Evolutionary conservation across 2,113 vertebrate genomes (phyloP), one percentile per base, ranked within the genome.

Genomic region (Platysteira castanea): DNA sequence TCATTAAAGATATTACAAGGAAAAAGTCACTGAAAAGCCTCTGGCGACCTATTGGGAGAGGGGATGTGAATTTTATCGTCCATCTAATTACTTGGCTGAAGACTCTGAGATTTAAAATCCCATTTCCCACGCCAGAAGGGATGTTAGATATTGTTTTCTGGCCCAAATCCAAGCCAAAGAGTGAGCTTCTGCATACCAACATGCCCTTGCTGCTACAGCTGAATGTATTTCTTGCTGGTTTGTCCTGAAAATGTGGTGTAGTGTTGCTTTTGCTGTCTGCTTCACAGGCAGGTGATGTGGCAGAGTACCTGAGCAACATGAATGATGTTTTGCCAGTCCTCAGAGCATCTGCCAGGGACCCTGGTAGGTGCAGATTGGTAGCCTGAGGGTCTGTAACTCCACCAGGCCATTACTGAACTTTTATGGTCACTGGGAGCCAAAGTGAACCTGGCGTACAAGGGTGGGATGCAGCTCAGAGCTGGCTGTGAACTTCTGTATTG

Each of bases 71-170:
- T 90, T 79, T 90, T 91, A 76, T 94, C 93, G 87, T 85, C 61
- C 78, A 47, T 87, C 81, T 93, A 91, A 85, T 96, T 91, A 87
- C 69, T 87, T 87, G 92, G 75, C 88, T 93, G 75, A 90, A 85
- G 82, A 91, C 52, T 90, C 37, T 68, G 78, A 76, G 70, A 60
- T 95, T 93, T 89, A 73, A 91, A 94, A 85, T 83, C 74, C 73
- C 31, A 83, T 94, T 91, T 93, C 79, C 49, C 87, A 90, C 77
- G 82, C 28, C 78, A 49, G 82, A 37, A 82, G 61, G 74, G 69
- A 82, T 85, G 70, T 76, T 70, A 81, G 63, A 69, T 56, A 65
- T 8, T 46, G 80, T 91, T 90, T 94, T 49, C 85, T 97, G 90
- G 92, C 74, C 67, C 31, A 79, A 41, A 69, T 76, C 82, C 92